phyloP scores from a whole-genome alignment of 2,113 vertebrate species.

The Montifringilla adamsi region DNA sequence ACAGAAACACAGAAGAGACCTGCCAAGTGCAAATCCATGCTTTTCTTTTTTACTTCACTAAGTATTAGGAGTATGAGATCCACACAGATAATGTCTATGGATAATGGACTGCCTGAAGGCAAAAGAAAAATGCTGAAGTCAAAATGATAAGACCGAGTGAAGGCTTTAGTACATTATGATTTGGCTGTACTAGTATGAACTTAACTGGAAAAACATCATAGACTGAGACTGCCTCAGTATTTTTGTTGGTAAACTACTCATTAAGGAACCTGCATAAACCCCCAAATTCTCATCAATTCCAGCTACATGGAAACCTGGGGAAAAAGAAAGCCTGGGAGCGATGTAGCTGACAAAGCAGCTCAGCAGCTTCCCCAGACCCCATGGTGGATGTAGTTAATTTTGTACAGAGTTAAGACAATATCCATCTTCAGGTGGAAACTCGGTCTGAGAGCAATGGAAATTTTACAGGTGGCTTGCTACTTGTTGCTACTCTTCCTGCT shows the following conservation, averaged over 20 bases:
- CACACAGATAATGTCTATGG: background rate
- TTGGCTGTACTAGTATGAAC: background rate
- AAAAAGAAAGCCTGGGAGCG: background rate
- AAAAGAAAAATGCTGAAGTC: background rate
- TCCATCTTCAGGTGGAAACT: background rate
- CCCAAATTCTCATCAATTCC: background rate
- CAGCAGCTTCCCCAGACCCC: background rate
- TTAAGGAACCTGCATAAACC: background rate
- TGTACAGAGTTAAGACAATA: background rate
- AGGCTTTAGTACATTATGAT: background rate
- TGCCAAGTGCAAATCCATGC: background rate
- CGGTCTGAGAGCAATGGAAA: background rate
- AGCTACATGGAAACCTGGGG: background rate
- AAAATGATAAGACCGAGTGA: background rate
- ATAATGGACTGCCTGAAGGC: background rate
- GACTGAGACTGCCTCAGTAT: background rate
- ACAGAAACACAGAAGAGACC: background rate
- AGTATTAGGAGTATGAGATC: background rate
- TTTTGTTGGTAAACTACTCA: background rate
- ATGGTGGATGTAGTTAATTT: background rate
- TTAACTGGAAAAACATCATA: background rate
- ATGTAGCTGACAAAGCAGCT: background rate
- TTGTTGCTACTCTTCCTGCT: background rate
- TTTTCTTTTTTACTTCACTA: background rate
- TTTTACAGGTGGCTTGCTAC: background rate